phyloP scores from a whole-genome alignment of 1,140 invertebrate genomes.

The Temnothorax longispinosus region DNA sequence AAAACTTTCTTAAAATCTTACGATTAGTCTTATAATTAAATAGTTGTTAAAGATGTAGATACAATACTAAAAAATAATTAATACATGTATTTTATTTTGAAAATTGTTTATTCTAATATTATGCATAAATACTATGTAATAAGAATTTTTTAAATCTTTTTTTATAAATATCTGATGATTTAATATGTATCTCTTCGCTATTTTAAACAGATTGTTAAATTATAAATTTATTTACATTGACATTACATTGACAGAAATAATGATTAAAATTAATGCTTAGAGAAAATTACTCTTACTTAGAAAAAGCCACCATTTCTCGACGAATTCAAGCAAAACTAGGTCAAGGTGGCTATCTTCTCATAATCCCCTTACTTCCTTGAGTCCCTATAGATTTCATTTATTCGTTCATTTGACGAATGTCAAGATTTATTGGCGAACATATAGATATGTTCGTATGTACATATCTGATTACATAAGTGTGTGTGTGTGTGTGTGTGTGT shows the following conservation, averaged over 20 bases:
- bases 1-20: neutral
- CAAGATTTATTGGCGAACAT: slow-evolving; percentile 22
- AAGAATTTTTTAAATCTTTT: neutral
- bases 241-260: neutral
- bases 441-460: slow-evolving; percentile 32
- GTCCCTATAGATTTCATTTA: slow-evolving; percentile 71
- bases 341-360: slow-evolving; percentile 75
- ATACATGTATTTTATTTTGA: neutral
- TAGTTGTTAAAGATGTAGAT: neutral
- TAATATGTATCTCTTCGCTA: neutral
- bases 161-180: neutral
- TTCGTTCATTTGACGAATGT: slow-evolving; percentile 74
- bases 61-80: neutral
- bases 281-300: neutral
- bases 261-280: neutral
- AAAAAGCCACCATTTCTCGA: slow-evolving; percentile 13
- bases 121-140: neutral
- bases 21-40: neutral
- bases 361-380: slow-evolving; percentile 69
- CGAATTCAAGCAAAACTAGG: slow-evolving; percentile 64
- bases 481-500: neutral
- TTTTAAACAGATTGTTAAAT: neutral
- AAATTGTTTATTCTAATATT: neutral
- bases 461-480: neutral
- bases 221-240: neutral